Base-by-base conservation (phyloP, 2,113 vertebrate genomes). In the Sorex araneus region DNA sequence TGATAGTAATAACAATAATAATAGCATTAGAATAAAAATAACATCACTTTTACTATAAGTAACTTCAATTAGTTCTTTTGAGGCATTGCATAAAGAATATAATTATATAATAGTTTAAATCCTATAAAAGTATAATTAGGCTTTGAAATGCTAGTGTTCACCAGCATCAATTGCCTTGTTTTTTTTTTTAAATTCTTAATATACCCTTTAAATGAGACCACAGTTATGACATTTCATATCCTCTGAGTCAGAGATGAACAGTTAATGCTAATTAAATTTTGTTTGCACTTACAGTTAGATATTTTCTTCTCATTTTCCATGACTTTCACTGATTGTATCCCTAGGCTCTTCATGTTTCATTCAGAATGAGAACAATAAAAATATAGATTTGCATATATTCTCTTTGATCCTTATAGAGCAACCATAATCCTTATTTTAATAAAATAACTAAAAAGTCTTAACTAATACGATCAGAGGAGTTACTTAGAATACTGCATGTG, bases 181-280 rank as follows among this genome's bases (percentile, higher is more conserved):
- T 94, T 36, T 69, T 93, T 95, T 79, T 81, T 76, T 15, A 16
- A 54, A 83, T 91, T 27, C 73, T 94, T 90, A 18, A n/a, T 47
- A 28, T 77, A 5, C 8, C n/a, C 36, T 86, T 78, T 87, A 92
- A 92, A 79, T 84, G 74, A 94, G 1, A 3, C 9, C 50, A 90
- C 54, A 94, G 36, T 64, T 87, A 66, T 90, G 81, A 66, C 67
- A 92, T 84, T 94, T 90, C 43, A 66, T 21, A 87, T 87, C 21
- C 30, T 94, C 47, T 70, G 76, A 79, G 57, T 67, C 73, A 89
- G 27, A 80, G 57, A 94, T 84, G 36, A 77, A 82, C 57, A 92
- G 95, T 92, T 84, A 96, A 84, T 81, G 32, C 70, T 95, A 95
- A 95, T 94, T 93, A 90, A 92, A 88, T 77, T 95, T 93, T 88